Conservation (phyloP, 2,113 vertebrate species). For the Pipra filicauda region DNA sequence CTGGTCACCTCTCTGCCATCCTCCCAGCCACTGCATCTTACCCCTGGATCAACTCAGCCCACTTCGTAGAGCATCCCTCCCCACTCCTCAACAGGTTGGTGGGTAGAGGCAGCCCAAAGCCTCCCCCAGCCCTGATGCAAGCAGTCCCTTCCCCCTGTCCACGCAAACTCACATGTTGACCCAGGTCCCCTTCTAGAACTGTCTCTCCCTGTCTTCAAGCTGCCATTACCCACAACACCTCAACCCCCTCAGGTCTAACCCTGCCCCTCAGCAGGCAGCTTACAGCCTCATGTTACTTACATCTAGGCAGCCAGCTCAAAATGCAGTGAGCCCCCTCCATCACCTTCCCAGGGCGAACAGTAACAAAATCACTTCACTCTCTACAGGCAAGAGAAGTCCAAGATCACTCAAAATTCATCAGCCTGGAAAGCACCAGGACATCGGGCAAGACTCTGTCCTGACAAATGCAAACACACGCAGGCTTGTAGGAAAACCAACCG, state of each 20-base stretch:
- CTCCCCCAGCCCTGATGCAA: not conserved
- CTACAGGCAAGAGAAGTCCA: not conserved
- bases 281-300: not conserved
- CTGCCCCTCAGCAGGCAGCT: not conserved
- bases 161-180: not conserved
- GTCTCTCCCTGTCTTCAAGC: not conserved
- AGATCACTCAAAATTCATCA: not conserved
- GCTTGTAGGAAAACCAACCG: not conserved
- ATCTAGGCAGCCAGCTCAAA: not conserved
- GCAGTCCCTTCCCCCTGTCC: not conserved
- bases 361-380: not conserved
- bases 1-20: not conserved
- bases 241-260: not conserved
- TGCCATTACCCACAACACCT: not conserved
- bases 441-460: not conserved
- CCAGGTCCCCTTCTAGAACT: not conserved
- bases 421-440: not conserved
- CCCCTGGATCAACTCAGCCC: not conserved
- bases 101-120: not conserved
- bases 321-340: fast-evolving
- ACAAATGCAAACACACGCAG: not conserved
- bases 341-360: not conserved
- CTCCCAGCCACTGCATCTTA: not conserved
- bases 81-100: not conserved
- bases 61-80: not conserved